Evolutionary conservation across 2,888 invertebrate species (phyloP).

Genomic region (Aphelenchoides bicaudatus): DNA sequence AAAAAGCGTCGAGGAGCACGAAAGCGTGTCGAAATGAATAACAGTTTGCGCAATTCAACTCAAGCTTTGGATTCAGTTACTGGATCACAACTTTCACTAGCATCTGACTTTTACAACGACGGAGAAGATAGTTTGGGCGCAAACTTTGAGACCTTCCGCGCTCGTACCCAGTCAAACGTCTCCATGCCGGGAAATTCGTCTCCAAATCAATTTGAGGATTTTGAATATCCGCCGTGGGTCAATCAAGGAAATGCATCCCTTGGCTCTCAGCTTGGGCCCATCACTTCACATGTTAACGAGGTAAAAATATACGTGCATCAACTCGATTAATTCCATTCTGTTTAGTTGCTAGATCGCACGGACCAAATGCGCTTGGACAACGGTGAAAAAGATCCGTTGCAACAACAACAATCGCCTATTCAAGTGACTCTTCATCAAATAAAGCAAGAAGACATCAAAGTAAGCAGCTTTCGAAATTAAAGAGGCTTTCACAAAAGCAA

Average conservation of each 20-base stretch:
- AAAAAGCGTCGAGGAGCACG: slow-evolving; percentile 49
- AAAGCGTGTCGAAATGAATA: slow-evolving; percentile 41
- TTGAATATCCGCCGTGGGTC: slow-evolving; percentile 54
- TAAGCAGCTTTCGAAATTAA: background rate
- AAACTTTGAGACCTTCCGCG: slow-evolving; percentile 32
- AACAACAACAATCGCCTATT: slow-evolving; percentile 2
- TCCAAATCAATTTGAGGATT: slow-evolving; percentile 40
- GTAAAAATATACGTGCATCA: background rate
- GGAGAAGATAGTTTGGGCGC: slow-evolving; percentile 32
- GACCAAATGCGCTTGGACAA: slow-evolving; percentile 31
- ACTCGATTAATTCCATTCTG: background rate
- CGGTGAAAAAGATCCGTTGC: slow-evolving; percentile 3
- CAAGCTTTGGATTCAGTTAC: slow-evolving; percentile 19
- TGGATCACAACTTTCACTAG: slow-evolving; percentile 39
- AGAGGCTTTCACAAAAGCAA: no score
- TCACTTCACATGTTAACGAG: background rate
- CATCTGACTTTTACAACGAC: slow-evolving; percentile 42
- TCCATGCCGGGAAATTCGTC: slow-evolving; percentile 42
- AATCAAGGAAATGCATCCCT: slow-evolving; percentile 10
- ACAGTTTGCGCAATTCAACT: slow-evolving; percentile 10
- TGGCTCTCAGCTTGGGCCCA: background rate
- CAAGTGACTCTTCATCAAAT: slow-evolving; percentile 13
- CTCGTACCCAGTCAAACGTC: slow-evolving; percentile 47
- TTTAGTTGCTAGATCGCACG: slow-evolving; percentile 33
- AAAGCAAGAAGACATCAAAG: background rate